These are phyloP conservation scores for Allolobophora icterica DNA, from an alignment of 2,888 invertebrate genomes.

Conservation along the genomic window DNA sequence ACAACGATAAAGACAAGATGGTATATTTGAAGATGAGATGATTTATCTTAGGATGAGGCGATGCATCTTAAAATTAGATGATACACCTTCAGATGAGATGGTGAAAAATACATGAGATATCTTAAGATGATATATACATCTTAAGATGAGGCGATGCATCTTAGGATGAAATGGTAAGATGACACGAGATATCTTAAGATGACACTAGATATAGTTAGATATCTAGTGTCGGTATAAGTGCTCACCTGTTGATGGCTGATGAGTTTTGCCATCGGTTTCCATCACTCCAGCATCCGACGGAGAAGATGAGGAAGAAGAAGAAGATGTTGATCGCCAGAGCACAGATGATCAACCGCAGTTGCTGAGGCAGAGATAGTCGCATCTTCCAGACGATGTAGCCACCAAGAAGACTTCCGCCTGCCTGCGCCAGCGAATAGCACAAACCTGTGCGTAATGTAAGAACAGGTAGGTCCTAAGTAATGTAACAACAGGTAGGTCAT, in stretches of 20 bases:
- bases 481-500: no score
- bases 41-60: not conserved
- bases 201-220: no score
- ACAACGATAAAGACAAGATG: no score
- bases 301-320: slow-evolving; percentile 40
- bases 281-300: slow-evolving; percentile 28
- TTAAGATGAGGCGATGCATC: not conserved
- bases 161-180: not conserved
- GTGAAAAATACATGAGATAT: not conserved
- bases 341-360: slow-evolving; percentile 33
- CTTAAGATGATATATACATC: not conserved
- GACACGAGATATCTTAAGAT: no score
- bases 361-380: slow-evolving; percentile 26
- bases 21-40: no score
- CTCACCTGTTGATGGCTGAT: not conserved
- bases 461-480: not conserved
- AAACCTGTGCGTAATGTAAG: slow-evolving; percentile 29
- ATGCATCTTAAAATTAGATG: not conserved
- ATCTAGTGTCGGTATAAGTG: not conserved
- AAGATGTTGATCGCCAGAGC: slow-evolving; percentile 33
- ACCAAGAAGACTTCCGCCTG: slow-evolving; percentile 34
- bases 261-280: slow-evolving; percentile 3
- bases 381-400: slow-evolving; percentile 34
- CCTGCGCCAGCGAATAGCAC: slow-evolving; percentile 37
- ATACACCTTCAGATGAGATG: not conserved